Conservation (phyloP, 2,797 vertebrate species). For the Aphelocoma californica region DNA sequence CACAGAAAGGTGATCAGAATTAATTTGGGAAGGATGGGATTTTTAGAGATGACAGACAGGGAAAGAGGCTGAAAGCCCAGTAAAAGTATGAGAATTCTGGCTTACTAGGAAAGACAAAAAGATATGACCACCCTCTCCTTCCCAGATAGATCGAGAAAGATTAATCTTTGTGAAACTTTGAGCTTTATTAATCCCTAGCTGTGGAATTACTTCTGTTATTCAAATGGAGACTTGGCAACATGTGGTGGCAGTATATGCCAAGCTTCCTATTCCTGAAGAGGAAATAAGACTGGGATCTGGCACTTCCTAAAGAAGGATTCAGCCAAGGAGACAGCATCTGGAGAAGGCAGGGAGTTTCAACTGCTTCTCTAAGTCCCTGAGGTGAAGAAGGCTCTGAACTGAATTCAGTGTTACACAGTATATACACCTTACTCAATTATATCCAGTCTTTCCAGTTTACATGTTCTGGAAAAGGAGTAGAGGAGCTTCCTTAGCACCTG, state of each 20-base stretch:
- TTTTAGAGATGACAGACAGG: not conserved
- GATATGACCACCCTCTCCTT: accelerated
- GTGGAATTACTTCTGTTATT: not conserved
- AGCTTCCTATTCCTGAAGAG: not conserved
- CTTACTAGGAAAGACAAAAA: not conserved
- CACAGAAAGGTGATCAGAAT: not conserved
- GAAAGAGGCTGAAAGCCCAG: not conserved
- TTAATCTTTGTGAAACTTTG: not conserved
- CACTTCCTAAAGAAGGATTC: not conserved
- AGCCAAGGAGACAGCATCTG: not conserved
- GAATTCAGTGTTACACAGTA: not conserved
- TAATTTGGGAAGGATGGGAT: not conserved
- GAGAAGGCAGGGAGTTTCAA: not conserved
- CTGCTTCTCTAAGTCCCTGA: not conserved
- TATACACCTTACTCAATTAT: not conserved
- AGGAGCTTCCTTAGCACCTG: not conserved
- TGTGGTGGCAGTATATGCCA: not conserved
- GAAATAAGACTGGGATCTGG: not conserved
- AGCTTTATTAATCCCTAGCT: not conserved
- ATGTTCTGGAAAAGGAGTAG: not conserved
- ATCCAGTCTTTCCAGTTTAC: not conserved
- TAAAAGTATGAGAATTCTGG: not conserved
- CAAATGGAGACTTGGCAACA: not conserved
- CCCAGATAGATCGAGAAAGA: not conserved
- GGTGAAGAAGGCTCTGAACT: not conserved